These are phyloP conservation scores for Archaeoteleia sp. DNA, from an alignment of 2,888 invertebrate species.

Conservation along the genomic window DNA sequence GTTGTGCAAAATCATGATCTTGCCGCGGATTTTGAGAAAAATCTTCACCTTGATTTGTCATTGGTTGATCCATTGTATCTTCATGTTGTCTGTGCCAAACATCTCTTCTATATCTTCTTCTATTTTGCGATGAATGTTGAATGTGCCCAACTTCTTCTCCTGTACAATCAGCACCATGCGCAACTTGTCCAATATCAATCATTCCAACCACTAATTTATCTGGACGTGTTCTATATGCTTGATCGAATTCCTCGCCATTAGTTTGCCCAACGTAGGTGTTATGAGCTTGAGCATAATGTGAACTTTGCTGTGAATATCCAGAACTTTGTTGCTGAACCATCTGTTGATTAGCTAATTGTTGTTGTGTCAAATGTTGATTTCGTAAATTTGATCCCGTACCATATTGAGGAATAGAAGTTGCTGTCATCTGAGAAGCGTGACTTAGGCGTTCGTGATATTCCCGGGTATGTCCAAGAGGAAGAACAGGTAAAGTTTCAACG, in stretches of 20 bases:
- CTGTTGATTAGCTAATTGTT: conserved; percentile 1
- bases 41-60: neutral
- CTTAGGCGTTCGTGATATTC: conserved; percentile 32
- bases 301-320: conserved; percentile 23
- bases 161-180: conserved; percentile 20
- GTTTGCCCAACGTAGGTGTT: conserved; percentile 26
- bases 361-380: conserved; percentile 11
- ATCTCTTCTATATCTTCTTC: conserved; percentile 9
- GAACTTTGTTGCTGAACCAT: neutral
- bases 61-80: neutral
- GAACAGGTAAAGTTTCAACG: conserved; percentile 4
- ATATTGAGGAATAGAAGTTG: conserved; percentile 28
- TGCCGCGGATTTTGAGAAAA: too few relatives aligned
- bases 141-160: conserved; percentile 20
- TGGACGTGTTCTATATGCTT: conserved; percentile 13
- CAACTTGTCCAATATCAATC: conserved; percentile 17
- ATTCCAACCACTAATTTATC: conserved; percentile 25
- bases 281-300: conserved; percentile 1
- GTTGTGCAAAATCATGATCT: too few relatives aligned
- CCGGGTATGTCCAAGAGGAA: conserved; percentile 10
- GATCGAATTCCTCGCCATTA: conserved; percentile 1
- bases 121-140: conserved; percentile 31
- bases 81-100: neutral
- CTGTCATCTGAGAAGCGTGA: conserved; percentile 29
- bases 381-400: neutral